Conservation (phyloP, 2,888 invertebrate genomes). For the Apamea epomidion region DNA sequence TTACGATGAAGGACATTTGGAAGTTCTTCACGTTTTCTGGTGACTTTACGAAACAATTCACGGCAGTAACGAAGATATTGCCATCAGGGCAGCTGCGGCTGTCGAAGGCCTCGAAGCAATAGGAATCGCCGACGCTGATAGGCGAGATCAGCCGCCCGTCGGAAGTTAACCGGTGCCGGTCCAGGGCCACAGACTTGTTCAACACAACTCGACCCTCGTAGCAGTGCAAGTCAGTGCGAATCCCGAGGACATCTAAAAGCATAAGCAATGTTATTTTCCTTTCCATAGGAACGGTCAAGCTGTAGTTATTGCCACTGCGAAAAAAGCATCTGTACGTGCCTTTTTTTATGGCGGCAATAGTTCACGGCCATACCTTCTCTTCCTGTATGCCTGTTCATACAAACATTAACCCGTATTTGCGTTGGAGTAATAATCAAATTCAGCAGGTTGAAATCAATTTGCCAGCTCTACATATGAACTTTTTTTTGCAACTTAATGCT, state of each 20-base stretch:
- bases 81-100: conserved; percentile 75
- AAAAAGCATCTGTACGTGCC: neutral
- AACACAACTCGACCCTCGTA: conserved; percentile 76
- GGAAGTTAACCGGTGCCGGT: conserved; percentile 75
- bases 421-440: neutral
- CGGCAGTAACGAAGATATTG: conserved; percentile 74
- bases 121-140: conserved; percentile 73
- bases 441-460: neutral
- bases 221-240: conserved; percentile 77
- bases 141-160: conserved; percentile 74
- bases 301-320: neutral
- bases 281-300: neutral
- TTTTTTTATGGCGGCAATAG: conserved; percentile 6
- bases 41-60: conserved; percentile 80
- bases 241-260: conserved; percentile 80
- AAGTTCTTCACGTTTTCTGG: conserved; percentile 75
- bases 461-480: neutral
- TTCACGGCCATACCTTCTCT: conserved; percentile 22
- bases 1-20: conserved; percentile 83
- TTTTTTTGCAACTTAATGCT: neutral
- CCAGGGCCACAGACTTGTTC: conserved; percentile 72
- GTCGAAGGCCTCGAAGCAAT: conserved; percentile 86
- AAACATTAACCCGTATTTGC: neutral
- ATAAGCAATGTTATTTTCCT: conserved; percentile 30
- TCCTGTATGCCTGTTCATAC: neutral